These are phyloP conservation scores for Thereuonema tuberculata DNA, from an alignment of 1,140 invertebrate genomes.

Conservation along the genomic window DNA sequence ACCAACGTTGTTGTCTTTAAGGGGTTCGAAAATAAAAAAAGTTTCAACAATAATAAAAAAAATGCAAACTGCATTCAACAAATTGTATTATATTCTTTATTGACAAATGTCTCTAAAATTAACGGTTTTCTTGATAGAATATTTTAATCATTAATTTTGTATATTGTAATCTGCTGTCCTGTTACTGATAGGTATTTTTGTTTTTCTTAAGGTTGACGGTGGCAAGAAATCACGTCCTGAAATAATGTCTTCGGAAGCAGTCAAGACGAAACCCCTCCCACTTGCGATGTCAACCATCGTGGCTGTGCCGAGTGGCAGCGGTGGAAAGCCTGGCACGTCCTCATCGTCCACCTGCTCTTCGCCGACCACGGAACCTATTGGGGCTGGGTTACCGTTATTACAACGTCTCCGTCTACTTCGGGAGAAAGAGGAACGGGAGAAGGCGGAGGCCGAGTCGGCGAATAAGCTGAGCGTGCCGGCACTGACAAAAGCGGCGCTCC, in stretches of 20 bases:
- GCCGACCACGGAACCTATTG: conserved; percentile 11
- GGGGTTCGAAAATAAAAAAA: no score
- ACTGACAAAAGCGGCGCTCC: conserved; percentile 11
- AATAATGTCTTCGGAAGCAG: conserved; percentile 11
- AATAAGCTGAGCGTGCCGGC: conserved; percentile 11
- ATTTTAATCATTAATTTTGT: no score
- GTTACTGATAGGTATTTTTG: no score
- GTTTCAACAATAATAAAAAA: no score
- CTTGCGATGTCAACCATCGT: conserved; percentile 1
- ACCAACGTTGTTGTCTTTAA: no score
- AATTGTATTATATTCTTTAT: no score
- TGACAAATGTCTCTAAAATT: no score
- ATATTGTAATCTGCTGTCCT: no score
- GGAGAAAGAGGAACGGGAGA: conserved; percentile 21
- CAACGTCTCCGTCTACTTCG: conserved; percentile 20
- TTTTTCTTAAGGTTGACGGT: no score
- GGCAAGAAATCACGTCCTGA: no score
- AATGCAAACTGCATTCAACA: no score
- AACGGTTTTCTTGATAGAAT: no score
- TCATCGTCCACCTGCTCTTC: conserved; percentile 9
- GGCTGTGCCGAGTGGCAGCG: not conserved
- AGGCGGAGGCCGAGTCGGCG: conserved; percentile 15
- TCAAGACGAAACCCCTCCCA: conserved; percentile 4
- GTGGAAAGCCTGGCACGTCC: conserved; percentile 7
- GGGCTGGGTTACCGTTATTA: conserved; percentile 22